phyloP scores from a whole-genome alignment of 2,797 vertebrate genomes.

The Spinus pinus region DNA sequence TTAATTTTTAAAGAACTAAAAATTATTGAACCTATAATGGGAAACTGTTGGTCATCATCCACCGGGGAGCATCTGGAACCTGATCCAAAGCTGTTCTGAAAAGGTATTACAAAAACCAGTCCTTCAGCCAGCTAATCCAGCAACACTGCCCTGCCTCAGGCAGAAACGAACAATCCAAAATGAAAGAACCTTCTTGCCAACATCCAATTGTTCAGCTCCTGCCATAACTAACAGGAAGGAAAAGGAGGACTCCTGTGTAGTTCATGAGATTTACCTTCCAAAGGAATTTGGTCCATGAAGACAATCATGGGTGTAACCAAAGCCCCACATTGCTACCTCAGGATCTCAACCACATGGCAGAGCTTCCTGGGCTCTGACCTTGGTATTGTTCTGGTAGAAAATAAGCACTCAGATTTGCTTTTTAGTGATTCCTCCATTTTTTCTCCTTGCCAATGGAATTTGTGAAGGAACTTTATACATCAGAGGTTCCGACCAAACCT shows the following conservation, averaged over 20 bases:
- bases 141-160: neutral
- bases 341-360: slow-evolving; percentile 2
- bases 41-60: neutral
- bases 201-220: neutral
- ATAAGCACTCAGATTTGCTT: neutral
- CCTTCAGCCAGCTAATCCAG: neutral
- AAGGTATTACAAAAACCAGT: neutral
- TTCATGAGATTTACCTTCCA: neutral
- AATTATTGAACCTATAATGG: neutral
- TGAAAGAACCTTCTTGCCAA: neutral
- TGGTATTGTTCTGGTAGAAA: neutral
- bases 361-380: neutral
- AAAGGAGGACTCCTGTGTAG: neutral
- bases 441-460: neutral
- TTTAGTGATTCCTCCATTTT: neutral
- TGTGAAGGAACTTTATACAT: neutral
- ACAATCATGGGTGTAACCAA: slow-evolving; percentile 36
- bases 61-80: neutral
- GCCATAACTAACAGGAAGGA: slow-evolving; percentile 11
- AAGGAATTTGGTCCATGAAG: neutral
- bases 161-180: neutral
- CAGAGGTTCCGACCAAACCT: neutral
- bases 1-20: neutral
- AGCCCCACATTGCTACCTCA: neutral
- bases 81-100: neutral